Base-by-base conservation (phyloP, 1,140 invertebrate genomes). In the Diabrotica virgifera region DNA sequence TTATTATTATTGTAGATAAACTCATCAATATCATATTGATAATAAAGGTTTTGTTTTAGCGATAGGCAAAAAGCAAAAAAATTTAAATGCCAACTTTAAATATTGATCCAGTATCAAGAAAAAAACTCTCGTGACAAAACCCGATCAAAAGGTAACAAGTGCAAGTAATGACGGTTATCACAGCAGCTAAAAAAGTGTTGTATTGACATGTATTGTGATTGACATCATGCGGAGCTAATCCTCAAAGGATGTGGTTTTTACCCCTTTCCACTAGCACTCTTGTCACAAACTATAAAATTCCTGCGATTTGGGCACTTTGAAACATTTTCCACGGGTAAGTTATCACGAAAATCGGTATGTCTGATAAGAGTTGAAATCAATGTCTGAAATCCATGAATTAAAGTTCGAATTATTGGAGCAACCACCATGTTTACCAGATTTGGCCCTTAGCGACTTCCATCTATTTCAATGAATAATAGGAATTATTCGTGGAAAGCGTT, bases 141-240 rank as follows among this genome's bases (percentile, higher is more conserved):
- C n/a, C 8, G 8, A 10, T n/a, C 40, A 46, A 46, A 46, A 46
- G 40, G 40, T 46, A 2, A 46, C n/a, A 3, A 24, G 24, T 24
- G 24, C 24, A 24, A 24, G 24, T 24, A 24, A 24, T 2, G 1
- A 24, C 24, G 24, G 24, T 24, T 4, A 24, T 24, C 1, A 24
- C 4, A 24, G 24, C 4, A 24, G 24, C 24, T 4, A 4, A 24
- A 24, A 24, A 24, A 24, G 24, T 24, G 24, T 24, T 24, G 24
- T 24, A 24, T 24, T 24, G 24, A 24, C 24, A 24, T 24, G 24
- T 24, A 24, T 4, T 4, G 24, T 24, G 24, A 24, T 24, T 24
- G 24, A 59, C 58, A 59, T 59, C 58, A 59, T 59, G 58, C 14
- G 58, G 58, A 50, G 14, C 6, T 57, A 11, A 36, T 57, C 36